Percentiles rank a stretch among this genome's conserved stretches.
Conservation (phyloP, 2,888 invertebrate genomes). For the Trichogramma dendrolimi region DNA sequence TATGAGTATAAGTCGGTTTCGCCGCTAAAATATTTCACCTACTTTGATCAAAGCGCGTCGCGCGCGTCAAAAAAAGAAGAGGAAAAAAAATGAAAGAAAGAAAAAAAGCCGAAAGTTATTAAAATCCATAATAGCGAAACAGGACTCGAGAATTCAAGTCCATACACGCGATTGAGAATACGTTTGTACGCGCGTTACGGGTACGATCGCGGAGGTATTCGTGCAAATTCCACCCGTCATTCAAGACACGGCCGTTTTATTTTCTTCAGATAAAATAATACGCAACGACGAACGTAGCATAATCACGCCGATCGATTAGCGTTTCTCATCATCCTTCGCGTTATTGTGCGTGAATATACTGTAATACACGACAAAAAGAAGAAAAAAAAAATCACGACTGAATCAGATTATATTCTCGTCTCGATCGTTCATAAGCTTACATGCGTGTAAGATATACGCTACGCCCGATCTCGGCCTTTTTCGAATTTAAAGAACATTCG, state of each 20-base stretch:
- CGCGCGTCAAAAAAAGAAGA: too few species aligned
- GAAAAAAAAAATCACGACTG: slow-evolving; percentile 1
- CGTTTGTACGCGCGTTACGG: too few species aligned
- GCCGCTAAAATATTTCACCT: too few species aligned
- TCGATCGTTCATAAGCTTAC: too few species aligned
- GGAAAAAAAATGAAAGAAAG: neutral
- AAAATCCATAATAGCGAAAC: slow-evolving; percentile 19
- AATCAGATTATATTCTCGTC: neutral
- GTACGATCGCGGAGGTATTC: slow-evolving; percentile 31
- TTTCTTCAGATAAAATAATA: slow-evolving; percentile 2
- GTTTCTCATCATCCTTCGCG: slow-evolving; percentile 21
- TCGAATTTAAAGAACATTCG: neutral
- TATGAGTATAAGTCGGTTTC: too few species aligned
- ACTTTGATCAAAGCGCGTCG: too few species aligned
- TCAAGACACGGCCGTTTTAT: slow-evolving; percentile 22
- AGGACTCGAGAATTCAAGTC: slow-evolving; percentile 39
- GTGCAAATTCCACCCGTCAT: slow-evolving; percentile 40
- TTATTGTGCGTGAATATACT: slow-evolving; percentile 10
- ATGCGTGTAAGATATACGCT: too few species aligned
- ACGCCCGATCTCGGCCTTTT: too few species aligned
- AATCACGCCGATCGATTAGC: slow-evolving; percentile 20
- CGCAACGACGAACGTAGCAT: neutral
- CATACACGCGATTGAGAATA: too few species aligned
- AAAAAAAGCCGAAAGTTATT: slow-evolving; percentile 36
- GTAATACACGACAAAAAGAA: too few species aligned